phyloP scores from a whole-genome alignment of 1,140 invertebrate species.

The Heliconius melpomene region DNA sequence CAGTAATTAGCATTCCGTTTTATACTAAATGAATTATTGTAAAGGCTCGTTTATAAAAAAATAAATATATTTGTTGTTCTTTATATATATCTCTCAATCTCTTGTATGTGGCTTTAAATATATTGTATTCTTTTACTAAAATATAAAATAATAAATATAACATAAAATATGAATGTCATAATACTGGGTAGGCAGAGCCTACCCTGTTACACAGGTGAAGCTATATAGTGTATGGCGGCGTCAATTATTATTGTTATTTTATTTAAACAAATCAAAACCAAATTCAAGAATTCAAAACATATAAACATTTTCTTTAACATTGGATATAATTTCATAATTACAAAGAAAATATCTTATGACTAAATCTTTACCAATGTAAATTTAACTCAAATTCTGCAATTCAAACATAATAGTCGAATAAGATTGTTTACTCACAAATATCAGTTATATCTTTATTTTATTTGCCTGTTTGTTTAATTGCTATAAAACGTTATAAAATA shows the following conservation, averaged over 20 bases:
- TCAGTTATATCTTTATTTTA: neutral
- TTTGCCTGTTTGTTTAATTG: neutral
- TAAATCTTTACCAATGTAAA: neutral
- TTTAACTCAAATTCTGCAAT: conserved; percentile 1
- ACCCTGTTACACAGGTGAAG: no score
- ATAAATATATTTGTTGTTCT: no score
- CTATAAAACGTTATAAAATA: neutral
- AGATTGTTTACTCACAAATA: neutral
- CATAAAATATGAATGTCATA: no score
- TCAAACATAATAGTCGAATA: neutral
- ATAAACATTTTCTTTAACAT: no score
- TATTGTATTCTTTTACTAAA: no score
- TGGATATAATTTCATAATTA: neutral
- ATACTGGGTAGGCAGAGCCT: no score
- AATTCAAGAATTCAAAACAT: no score
- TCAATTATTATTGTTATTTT: neutral
- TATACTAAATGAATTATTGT: neutral
- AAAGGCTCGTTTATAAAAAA: no score
- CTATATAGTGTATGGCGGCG: neutral
- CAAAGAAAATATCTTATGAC: neutral
- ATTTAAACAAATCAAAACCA: neutral
- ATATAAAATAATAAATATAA: no score
- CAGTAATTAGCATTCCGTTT: neutral
- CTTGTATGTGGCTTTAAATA: no score
- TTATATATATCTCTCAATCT: no score